Evolutionary conservation across 2,113 vertebrate species (phyloP).

Genomic region (Lagopus muta): DNA sequence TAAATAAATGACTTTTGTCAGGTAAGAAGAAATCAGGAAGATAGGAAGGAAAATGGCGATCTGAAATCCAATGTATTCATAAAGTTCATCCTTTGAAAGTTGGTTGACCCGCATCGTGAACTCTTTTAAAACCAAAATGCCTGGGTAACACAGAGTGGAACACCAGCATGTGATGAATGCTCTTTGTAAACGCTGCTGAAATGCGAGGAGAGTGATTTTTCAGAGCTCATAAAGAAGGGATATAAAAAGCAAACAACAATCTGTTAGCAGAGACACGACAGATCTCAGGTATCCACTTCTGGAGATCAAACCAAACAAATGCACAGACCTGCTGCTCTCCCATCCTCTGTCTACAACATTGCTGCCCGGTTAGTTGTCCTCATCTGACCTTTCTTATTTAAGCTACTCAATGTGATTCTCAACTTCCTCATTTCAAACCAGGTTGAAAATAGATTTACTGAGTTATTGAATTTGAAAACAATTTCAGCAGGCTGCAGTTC

Average conservation of each 20-base stretch:
- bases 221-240: constrained; percentile 25
- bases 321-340: background rate
- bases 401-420: background rate
- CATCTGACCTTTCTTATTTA: background rate
- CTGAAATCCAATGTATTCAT: background rate
- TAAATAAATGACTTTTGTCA: background rate
- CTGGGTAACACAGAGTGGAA: background rate
- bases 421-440: background rate
- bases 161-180: background rate
- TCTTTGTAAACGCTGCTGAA: background rate
- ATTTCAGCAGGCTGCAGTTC: background rate
- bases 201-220: background rate
- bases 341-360: background rate
- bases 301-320: constrained; percentile 10
- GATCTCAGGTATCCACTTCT: background rate
- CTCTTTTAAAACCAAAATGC: background rate
- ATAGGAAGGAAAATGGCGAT: background rate
- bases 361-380: background rate
- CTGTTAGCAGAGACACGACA: background rate
- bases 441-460: background rate
- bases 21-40: background rate
- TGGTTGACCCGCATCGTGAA: background rate
- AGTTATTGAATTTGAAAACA: background rate
- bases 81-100: background rate
- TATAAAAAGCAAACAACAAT: constrained; percentile 29